Percentiles rank a stretch among this genome's conserved stretches.
phyloP scores from a whole-genome alignment of 1,140 invertebrate genomes.

The Tribolium madens region DNA sequence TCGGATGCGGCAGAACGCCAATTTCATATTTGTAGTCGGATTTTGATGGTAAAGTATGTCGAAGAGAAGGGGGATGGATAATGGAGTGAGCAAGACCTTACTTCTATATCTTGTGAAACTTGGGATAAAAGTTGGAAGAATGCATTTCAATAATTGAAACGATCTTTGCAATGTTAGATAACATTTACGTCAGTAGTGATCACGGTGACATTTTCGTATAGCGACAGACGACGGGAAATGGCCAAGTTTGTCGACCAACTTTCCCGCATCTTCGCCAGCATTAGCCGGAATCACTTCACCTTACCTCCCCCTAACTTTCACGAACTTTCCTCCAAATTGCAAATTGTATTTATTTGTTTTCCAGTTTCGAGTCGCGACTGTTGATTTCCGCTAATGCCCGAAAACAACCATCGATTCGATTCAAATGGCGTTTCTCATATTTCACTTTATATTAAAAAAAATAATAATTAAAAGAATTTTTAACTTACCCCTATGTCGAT shows the following conservation, averaged over 20 bases:
- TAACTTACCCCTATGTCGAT: constrained; percentile 98
- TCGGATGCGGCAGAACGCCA: constrained; percentile 22
- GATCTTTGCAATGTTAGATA: constrained; percentile 53
- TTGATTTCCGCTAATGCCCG: constrained; percentile 35
- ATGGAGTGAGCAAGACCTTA: not conserved
- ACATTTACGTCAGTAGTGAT: constrained; percentile 52
- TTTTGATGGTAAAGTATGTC: constrained; percentile 42
- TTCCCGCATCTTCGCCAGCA: constrained; percentile 38
- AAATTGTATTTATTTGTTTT: constrained; percentile 51
- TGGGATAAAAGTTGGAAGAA: constrained; percentile 49
- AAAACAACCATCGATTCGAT: constrained; percentile 31
- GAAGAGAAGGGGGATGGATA: not conserved
- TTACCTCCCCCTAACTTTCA: constrained; percentile 42
- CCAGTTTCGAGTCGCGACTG: constrained; percentile 43
- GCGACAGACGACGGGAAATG: constrained; percentile 47
- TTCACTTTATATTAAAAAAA: too few relatives aligned
- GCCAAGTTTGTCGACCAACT: constrained; percentile 48
- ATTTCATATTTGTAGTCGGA: constrained; percentile 31
- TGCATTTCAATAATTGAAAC: constrained; percentile 60
- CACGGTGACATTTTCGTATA: constrained; percentile 44
- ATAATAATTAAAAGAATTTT: not conserved
- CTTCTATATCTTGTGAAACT: constrained; percentile 5
- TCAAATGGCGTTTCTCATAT: constrained; percentile 3
- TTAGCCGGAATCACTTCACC: constrained; percentile 50
- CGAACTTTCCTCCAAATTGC: constrained; percentile 46